A percentile compares a stretch with the other conserved stretches of the same genome.
phyloP scores from a whole-genome alignment of 2,797 vertebrate genomes.

The Dromococcyx pavoninus region DNA sequence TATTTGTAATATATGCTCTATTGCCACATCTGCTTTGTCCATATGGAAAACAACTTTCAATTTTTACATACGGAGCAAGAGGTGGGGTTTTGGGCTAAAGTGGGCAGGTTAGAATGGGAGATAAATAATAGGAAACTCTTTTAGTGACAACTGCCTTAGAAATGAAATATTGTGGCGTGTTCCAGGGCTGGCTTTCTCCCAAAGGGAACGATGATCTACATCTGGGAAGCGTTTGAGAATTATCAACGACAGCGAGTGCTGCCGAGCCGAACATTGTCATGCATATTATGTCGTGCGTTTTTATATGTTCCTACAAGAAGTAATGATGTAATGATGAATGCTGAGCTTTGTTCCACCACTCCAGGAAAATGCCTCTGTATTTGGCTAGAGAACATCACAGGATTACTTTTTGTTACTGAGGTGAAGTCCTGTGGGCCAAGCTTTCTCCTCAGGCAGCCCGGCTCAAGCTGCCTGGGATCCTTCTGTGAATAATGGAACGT shows the following conservation, averaged over 20 bases:
- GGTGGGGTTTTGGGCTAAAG: background rate
- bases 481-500: slow-evolving; percentile 73
- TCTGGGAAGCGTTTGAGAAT: background rate
- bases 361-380: background rate
- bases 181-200: background rate
- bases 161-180: background rate
- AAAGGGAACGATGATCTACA: background rate
- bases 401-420: background rate
- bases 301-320: background rate
- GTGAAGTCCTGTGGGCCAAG: background rate
- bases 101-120: background rate
- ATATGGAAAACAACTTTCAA: background rate
- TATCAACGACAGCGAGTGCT: background rate
- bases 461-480: slow-evolving; percentile 15
- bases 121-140: background rate
- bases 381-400: background rate
- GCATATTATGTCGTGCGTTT: background rate
- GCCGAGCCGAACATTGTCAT: background rate
- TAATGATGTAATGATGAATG: slow-evolving; percentile 12
- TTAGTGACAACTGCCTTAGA: background rate
- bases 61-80: background rate
- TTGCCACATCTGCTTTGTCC: background rate
- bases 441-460: background rate
- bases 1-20: background rate
- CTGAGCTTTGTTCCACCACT: background rate